Evolutionary conservation across 2,797 vertebrate species (phyloP).

Genomic region (Gymnopithys bicolor): DNA sequence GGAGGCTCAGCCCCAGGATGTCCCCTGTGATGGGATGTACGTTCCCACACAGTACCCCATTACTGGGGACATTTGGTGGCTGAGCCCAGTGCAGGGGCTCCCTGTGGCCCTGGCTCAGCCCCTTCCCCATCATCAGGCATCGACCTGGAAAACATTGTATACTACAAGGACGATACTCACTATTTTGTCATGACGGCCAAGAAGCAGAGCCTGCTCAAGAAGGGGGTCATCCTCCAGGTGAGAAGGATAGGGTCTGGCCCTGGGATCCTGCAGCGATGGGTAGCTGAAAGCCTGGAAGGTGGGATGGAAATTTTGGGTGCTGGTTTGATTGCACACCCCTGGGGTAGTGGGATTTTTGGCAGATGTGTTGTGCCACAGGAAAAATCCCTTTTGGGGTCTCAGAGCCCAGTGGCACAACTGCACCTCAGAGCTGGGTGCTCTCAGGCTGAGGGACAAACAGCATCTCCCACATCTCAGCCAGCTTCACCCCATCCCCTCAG

Average conservation of each 20-base stretch:
- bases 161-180: conserved; percentile 97
- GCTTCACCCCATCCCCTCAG: conserved; percentile 65
- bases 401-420: not conserved
- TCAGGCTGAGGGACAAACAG: not conserved
- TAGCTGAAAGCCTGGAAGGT: not conserved
- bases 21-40: not conserved
- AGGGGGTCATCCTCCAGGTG: conserved; percentile 92
- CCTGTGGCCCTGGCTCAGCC: not conserved
- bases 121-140: conserved; percentile 80
- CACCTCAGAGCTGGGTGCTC: not conserved
- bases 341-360: not conserved
- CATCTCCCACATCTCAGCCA: not conserved
- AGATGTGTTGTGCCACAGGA: not conserved
- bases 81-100: not conserved
- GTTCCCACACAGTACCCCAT: fast-evolving
- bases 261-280: fast-evolving
- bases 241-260: not conserved
- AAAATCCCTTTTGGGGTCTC: not conserved
- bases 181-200: conserved; percentile 99
- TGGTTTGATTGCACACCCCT: not conserved
- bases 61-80: not conserved
- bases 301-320: not conserved
- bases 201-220: conserved; percentile 90
- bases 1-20: not conserved
- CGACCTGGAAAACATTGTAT: conserved; percentile 96